Evolutionary conservation across 2,113 vertebrate species (phyloP).

Genomic region (Xenopus borealis): DNA sequence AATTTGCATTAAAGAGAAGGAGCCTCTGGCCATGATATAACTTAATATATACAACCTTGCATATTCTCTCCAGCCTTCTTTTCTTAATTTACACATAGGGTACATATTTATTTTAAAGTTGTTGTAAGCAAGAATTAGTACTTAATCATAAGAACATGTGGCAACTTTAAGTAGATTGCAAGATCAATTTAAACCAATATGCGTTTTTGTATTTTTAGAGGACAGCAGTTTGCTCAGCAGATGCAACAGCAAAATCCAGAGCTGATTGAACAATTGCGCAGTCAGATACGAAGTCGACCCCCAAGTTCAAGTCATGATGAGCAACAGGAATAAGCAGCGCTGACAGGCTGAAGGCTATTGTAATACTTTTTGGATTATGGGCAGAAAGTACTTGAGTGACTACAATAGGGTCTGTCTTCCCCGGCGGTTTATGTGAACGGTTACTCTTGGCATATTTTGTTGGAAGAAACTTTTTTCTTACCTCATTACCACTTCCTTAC

Average conservation of each 20-base stretch:
- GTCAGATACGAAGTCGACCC: constrained; percentile 84
- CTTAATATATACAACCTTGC: too few relatives aligned
- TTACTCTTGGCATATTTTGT: constrained; percentile 9
- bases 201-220: constrained; percentile 59
- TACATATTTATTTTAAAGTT: too few relatives aligned
- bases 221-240: constrained; percentile 94
- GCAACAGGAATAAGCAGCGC: constrained; percentile 70
- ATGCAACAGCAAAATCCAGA: constrained; percentile 97
- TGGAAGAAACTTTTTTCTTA: constrained; percentile 27
- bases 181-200: neutral
- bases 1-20: too few relatives aligned
- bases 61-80: too few relatives aligned
- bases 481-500: constrained; percentile 19
- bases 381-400: constrained; percentile 19
- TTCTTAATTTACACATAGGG: too few relatives aligned
- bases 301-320: constrained; percentile 89
- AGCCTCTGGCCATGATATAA: too few relatives aligned
- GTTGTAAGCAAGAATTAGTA: too few relatives aligned
- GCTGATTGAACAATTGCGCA: constrained; percentile 89
- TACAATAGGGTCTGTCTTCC: constrained; percentile 23
- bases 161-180: too few relatives aligned
- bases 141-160: too few relatives aligned
- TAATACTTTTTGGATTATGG: constrained; percentile 3
- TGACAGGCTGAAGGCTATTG: neutral
- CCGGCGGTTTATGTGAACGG: constrained; percentile 17